phyloP scores from a whole-genome alignment of 1,140 invertebrate genomes.

The Hormaphis cornu region DNA sequence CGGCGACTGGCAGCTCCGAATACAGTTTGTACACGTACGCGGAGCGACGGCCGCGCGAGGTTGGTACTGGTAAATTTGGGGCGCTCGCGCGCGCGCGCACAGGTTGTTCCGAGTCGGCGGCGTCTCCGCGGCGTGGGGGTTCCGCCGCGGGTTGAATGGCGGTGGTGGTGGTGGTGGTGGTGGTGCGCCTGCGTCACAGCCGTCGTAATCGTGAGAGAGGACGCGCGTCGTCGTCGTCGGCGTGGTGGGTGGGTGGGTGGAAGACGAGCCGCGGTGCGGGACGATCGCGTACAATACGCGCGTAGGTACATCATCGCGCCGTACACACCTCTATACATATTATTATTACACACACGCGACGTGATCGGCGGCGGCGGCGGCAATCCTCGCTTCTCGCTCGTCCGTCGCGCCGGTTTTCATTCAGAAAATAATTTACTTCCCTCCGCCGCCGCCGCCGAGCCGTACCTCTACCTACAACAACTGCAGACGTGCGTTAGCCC shows the following conservation, averaged over 20 bases:
- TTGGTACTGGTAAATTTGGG: background rate
- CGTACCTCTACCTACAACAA: background rate
- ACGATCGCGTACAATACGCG: background rate
- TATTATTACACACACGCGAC: background rate
- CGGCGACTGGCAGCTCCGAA: constrained; percentile 14
- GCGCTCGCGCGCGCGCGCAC: background rate
- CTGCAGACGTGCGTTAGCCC: background rate
- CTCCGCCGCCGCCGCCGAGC: background rate
- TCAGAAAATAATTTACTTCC: constrained; percentile 31
- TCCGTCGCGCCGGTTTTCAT: constrained; percentile 12
- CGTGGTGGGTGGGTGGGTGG: background rate
- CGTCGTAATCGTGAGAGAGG: background rate
- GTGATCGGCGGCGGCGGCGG: background rate
- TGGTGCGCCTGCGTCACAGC: background rate
- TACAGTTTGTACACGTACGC: constrained; percentile 20
- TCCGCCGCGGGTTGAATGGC: no score
- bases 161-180: no score
- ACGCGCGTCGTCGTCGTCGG: background rate
- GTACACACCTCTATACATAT: no score
- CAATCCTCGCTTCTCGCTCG: background rate
- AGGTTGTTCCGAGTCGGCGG: background rate
- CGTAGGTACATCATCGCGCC: background rate
- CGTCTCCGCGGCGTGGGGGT: background rate
- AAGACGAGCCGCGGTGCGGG: background rate
- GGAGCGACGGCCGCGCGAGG: background rate